phyloP scores from a whole-genome alignment of 2,113 vertebrate species.

The Mustelus asterias region DNA sequence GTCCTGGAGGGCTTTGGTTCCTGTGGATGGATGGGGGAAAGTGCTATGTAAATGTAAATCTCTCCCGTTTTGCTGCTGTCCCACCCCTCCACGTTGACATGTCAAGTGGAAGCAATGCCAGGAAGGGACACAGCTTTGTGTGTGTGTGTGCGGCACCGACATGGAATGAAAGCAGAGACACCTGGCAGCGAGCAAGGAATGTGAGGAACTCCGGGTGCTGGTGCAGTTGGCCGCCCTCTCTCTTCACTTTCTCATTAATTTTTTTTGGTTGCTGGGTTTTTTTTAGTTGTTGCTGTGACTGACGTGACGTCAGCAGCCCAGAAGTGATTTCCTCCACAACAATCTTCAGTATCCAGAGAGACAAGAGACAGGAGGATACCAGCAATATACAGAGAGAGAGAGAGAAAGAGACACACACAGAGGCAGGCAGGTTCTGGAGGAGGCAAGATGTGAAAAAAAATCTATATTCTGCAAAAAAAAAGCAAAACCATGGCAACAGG shows the following conservation, averaged over 20 bases:
- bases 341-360: background rate
- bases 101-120: no score
- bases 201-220: background rate
- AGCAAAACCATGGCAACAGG: background rate
- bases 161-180: background rate
- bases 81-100: no score
- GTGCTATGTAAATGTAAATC: no score
- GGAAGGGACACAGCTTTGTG: no score
- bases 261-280: slow-evolving; percentile 11
- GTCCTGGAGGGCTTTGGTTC: no score
- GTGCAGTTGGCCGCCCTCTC: slow-evolving; percentile 6
- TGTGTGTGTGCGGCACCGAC: no score
- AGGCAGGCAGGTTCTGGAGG: background rate
- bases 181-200: background rate
- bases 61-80: no score
- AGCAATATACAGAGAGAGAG: background rate
- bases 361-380: background rate
- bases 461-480: background rate
- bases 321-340: slow-evolving; percentile 25
- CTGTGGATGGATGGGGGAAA: no score
- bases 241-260: slow-evolving; percentile 13
- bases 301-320: slow-evolving; percentile 31
- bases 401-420: background rate
- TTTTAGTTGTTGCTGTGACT: slow-evolving; percentile 22
- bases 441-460: background rate